These are phyloP conservation scores for Acrocephalus arundinaceus DNA, from an alignment of 2,113 vertebrate species.

Conservation along the genomic window DNA sequence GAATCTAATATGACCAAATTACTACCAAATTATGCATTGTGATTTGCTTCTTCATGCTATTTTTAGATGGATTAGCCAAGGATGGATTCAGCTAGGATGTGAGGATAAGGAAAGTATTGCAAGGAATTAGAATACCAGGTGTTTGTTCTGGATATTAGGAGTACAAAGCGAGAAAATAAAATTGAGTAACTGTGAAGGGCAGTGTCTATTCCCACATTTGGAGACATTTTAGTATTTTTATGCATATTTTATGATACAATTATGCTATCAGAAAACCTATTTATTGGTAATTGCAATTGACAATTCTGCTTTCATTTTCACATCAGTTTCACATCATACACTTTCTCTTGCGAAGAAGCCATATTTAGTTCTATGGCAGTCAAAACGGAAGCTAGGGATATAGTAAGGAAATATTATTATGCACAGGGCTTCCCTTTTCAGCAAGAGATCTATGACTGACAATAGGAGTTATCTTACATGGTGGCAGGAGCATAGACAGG, in stretches of 20 bases:
- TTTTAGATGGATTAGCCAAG: neutral
- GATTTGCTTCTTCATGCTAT: neutral
- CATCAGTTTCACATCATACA: rapidly evolving
- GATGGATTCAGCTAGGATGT: neutral
- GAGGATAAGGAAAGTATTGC: neutral
- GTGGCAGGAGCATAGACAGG: neutral
- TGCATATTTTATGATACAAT: neutral
- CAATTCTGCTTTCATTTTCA: neutral
- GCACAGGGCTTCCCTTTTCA: neutral
- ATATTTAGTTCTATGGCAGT: neutral
- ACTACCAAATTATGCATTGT: neutral
- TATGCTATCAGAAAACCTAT: neutral
- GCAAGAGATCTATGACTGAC: neutral
- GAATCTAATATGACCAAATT: neutral
- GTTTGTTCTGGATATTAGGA: neutral
- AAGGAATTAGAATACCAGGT: neutral
- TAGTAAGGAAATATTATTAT: neutral
- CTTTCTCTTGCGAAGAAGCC: neutral
- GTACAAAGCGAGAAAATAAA: neutral
- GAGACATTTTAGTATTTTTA: neutral
- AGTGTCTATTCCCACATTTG: neutral
- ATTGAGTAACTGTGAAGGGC: neutral
- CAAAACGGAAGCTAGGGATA: neutral
- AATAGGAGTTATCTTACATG: neutral
- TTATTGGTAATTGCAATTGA: neutral